These are phyloP conservation scores for Catharus bicknelli DNA, from an alignment of 2,113 vertebrate species.

Conservation along the genomic window DNA sequence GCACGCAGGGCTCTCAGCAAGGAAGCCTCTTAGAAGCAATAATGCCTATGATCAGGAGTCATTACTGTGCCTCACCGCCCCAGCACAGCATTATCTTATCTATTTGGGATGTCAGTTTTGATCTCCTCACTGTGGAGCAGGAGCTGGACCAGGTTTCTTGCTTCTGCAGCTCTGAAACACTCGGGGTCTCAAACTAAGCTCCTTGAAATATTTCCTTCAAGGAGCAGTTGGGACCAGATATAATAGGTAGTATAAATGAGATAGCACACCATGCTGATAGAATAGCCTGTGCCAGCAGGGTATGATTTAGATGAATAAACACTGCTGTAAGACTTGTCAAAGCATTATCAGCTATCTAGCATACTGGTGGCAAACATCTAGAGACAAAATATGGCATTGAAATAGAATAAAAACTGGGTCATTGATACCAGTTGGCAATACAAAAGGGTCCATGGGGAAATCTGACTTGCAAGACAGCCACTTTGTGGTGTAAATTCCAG, in stretches of 20 bases:
- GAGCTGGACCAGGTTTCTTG: background rate
- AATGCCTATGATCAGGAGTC: background rate
- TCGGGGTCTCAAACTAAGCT: background rate
- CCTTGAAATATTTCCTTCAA: background rate
- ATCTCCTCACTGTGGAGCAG: background rate
- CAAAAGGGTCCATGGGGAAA: background rate
- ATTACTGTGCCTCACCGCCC: background rate
- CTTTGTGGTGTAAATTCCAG: background rate
- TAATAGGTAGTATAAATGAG: background rate
- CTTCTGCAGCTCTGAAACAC: background rate
- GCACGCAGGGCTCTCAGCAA: background rate
- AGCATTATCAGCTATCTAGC: background rate
- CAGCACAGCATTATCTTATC: background rate
- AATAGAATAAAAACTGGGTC: background rate
- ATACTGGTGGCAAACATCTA: background rate
- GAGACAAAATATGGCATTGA: background rate
- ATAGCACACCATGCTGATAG: background rate
- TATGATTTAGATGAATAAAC: constrained; percentile 22
- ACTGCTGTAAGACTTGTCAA: background rate
- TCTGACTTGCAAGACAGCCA: background rate
- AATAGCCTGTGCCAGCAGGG: background rate
- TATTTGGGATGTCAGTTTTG: background rate
- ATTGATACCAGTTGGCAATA: background rate
- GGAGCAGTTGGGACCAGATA: background rate
- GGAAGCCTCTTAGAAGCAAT: constrained; percentile 6